Conservation (phyloP, 2,113 vertebrate species). For the Leptodactylus fuscus region DNA sequence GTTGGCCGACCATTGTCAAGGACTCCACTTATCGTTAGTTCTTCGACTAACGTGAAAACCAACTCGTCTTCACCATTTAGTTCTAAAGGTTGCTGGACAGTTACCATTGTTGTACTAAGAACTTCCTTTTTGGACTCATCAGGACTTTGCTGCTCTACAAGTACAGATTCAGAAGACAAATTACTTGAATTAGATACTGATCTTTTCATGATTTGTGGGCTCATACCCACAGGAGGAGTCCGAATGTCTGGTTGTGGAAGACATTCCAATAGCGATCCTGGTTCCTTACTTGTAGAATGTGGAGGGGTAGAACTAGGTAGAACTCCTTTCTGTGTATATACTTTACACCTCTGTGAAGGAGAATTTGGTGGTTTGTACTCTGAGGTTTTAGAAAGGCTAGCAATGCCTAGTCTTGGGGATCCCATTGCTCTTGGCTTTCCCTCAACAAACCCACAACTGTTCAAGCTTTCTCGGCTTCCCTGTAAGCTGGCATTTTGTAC, state of each 20-base stretch:
- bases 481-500: constrained; percentile 79
- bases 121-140: constrained; percentile 82
- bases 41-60: constrained; percentile 85
- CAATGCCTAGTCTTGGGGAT: constrained; percentile 91
- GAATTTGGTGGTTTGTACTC: constrained; percentile 91
- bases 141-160: constrained; percentile 71
- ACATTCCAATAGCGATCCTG: constrained; percentile 78
- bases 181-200: constrained; percentile 79
- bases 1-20: constrained; percentile 84
- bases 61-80: constrained; percentile 85
- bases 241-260: constrained; percentile 82
- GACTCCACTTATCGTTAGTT: constrained; percentile 81
- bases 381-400: constrained; percentile 91
- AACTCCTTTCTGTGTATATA: constrained; percentile 95
- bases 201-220: constrained; percentile 85
- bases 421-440: constrained; percentile 89
- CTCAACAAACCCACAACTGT: constrained; percentile 80
- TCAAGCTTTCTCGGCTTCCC: constrained; percentile 86
- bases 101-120: constrained; percentile 85
- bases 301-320: constrained; percentile 81
- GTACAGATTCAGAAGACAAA: constrained; percentile 75
- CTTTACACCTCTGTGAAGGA: constrained; percentile 95
- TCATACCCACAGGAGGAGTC: constrained; percentile 92
- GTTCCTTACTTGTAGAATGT: constrained; percentile 78
- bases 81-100: constrained; percentile 82